These are phyloP conservation scores for Australoheros scitulus DNA, from an alignment of 2,113 vertebrate species.

Conservation along the genomic window DNA sequence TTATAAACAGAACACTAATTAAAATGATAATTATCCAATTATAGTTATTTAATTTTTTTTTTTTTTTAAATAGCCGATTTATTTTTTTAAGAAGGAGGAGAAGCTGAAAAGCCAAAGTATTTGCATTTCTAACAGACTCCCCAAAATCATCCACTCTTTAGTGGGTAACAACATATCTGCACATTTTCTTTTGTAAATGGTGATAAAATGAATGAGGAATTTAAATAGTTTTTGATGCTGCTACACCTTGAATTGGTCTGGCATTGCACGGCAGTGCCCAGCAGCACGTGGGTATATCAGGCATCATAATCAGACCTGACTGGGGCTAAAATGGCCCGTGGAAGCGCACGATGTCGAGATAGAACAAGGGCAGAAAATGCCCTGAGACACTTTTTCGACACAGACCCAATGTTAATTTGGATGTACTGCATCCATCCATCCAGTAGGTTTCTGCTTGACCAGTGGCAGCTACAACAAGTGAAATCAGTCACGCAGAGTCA, in stretches of 20 bases:
- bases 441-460: not conserved
- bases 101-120: no score
- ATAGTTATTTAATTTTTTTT: not conserved
- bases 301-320: constrained; percentile 2
- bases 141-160: no score
- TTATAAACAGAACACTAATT: not conserved
- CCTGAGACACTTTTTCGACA: not conserved
- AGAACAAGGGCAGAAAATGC: not conserved
- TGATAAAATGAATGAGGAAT: not conserved
- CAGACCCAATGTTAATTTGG: not conserved
- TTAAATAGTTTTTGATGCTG: not conserved
- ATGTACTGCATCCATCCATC: no score
- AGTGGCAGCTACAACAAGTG: not conserved
- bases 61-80: no score
- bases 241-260: not conserved
- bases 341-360: not conserved
- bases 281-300: not conserved
- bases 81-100: no score
- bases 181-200: not conserved
- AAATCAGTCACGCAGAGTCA: constrained; percentile 27
- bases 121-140: no score
- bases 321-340: not conserved
- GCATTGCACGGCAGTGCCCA: not conserved
- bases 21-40: not conserved
- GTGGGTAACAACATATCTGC: no score